Evolutionary conservation across 35 echinoderm and acorn worm species (phyloP).

Genomic region (Strongylocentrotus purpuratus): DNA sequence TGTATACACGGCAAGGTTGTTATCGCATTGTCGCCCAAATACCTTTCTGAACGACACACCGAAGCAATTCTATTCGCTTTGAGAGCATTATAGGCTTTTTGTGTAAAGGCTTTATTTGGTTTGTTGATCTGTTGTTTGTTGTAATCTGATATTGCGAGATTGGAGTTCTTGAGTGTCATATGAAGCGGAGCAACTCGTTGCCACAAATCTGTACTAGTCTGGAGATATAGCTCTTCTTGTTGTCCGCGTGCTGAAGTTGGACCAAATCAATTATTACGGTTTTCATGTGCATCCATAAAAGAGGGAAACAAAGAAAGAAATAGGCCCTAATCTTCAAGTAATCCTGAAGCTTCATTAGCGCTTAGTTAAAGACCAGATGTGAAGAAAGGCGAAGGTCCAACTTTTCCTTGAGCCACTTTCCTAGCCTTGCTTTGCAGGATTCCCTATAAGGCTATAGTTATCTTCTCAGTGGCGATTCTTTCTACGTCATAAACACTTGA

Average conservation of each 20-base stretch:
- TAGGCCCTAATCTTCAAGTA: neutral
- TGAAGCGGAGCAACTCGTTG: neutral
- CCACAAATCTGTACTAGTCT: neutral
- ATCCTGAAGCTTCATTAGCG: neutral
- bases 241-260: neutral
- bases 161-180: neutral
- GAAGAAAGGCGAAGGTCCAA: neutral
- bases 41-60: neutral
- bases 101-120: neutral
- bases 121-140: conserved; percentile 4
- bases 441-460: neutral
- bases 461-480: neutral
- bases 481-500: neutral
- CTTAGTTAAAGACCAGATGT: neutral
- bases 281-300: neutral
- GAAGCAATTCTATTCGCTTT: neutral
- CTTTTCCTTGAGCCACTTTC: neutral
- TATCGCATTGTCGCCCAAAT: neutral
- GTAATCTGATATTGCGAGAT: neutral
- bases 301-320: neutral
- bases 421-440: neutral
- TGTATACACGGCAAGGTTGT: neutral
- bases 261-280: neutral
- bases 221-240: neutral
- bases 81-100: conserved; percentile 2